These are phyloP conservation scores for Leptosomus discolor DNA, from an alignment of 2,113 vertebrate species.

Conservation along the genomic window DNA sequence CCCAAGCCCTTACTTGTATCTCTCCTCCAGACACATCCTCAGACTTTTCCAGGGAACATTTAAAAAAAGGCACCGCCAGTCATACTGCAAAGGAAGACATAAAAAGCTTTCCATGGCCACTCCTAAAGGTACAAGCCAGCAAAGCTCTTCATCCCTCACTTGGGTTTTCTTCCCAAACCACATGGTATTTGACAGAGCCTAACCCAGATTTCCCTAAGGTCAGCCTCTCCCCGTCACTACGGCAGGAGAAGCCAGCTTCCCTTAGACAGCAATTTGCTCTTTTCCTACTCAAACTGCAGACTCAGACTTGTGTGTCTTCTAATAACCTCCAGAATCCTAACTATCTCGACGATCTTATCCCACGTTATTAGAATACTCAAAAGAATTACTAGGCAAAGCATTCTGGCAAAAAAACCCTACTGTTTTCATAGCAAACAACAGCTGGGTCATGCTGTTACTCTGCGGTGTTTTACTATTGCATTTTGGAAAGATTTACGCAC, in stretches of 20 bases:
- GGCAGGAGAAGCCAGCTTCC: neutral
- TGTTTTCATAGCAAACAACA: constrained; percentile 33
- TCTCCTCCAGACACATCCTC: neutral
- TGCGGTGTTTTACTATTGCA: neutral
- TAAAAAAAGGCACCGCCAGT: constrained; percentile 2
- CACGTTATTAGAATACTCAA: neutral
- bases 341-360: neutral
- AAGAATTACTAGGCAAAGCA: neutral
- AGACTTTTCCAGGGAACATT: neutral
- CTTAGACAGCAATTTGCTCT: neutral
- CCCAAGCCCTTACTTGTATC: neutral
- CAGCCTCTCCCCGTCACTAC: neutral
- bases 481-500: neutral
- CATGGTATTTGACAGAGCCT: neutral
- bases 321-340: neutral
- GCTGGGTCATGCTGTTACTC: constrained; percentile 1
- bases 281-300: neutral
- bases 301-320: neutral
- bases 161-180: constrained; percentile 14
- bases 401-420: neutral
- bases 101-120: neutral
- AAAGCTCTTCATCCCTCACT: constrained; percentile 15
- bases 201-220: neutral
- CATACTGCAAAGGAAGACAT: neutral
- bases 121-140: constrained; percentile 3